phyloP scores from a whole-genome alignment of 2,113 vertebrate species.

The Antechinus flavipes region DNA sequence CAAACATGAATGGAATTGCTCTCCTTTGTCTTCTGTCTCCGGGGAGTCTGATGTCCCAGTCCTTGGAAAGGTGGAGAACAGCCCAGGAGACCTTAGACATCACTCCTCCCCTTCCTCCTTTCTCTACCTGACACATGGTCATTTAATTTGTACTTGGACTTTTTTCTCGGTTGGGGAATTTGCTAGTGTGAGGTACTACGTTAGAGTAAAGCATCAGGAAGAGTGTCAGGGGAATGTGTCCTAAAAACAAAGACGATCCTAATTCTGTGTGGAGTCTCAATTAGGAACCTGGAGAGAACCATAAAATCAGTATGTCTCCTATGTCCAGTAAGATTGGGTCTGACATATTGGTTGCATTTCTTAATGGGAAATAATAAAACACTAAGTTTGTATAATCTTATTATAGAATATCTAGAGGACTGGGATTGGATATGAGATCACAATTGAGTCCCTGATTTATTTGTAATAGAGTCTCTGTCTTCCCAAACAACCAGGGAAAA shows the following conservation, averaged over 20 bases:
- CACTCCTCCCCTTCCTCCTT: rapidly evolving
- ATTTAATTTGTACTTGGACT: neutral
- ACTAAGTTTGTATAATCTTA: neutral
- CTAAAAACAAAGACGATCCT: neutral
- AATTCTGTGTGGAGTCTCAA: neutral
- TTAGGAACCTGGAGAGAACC: neutral
- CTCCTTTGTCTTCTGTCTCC: neutral
- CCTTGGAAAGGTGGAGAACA: neutral
- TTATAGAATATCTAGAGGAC: neutral
- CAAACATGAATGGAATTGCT: neutral
- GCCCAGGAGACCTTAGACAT: neutral
- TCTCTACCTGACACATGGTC: neutral
- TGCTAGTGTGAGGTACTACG: neutral
- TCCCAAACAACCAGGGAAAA: neutral
- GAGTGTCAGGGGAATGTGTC: neutral
- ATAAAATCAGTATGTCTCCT: neutral
- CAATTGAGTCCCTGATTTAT: neutral
- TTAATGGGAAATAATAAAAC: neutral
- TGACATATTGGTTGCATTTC: neutral
- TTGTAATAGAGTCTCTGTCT: neutral
- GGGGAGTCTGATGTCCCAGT: neutral
- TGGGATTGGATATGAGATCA: neutral
- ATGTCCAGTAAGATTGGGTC: neutral
- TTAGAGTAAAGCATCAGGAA: neutral
- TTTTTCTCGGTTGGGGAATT: neutral